These are phyloP conservation scores for Philypnodon macrostomus DNA, from an alignment of 2,797 vertebrate genomes.

Conservation along the genomic window DNA sequence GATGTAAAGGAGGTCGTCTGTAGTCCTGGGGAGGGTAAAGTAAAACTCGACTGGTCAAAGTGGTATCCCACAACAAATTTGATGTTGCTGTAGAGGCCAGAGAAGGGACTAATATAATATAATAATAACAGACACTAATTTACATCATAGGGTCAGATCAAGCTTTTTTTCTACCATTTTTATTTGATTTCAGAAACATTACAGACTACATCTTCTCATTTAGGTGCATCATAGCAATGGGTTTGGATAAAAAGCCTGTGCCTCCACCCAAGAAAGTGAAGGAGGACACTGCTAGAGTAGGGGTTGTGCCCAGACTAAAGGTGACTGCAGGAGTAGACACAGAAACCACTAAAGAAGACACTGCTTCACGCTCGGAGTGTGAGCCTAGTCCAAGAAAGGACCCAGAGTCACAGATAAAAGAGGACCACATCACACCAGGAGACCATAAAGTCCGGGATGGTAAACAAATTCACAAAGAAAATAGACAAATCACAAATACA, in stretches of 20 bases:
- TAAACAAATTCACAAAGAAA: too few relatives aligned
- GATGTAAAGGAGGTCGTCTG: not conserved
- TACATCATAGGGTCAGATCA: too few relatives aligned
- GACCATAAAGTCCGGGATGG: conserved; percentile 66
- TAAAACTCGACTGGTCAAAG: too few relatives aligned
- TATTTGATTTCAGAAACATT: too few relatives aligned
- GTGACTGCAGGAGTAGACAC: conserved; percentile 28
- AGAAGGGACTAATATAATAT: too few relatives aligned
- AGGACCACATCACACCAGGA: conserved; percentile 19
- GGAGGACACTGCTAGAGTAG: conserved; percentile 50
- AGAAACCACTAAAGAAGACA: not conserved
- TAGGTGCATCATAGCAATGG: conserved; percentile 91
- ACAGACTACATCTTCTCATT: not conserved
- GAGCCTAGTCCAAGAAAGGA: conserved; percentile 27
- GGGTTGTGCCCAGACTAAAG: conserved; percentile 26
- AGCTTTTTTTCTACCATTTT: too few relatives aligned
- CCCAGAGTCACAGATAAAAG: conserved; percentile 18
- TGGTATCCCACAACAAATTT: too few relatives aligned
- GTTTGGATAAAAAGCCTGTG: conserved; percentile 83
- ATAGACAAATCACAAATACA: too few relatives aligned
- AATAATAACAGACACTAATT: too few relatives aligned
- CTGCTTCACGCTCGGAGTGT: conserved; percentile 22
- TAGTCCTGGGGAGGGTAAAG: too few relatives aligned
- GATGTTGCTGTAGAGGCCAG: too few relatives aligned
- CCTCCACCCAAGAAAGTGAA: conserved; percentile 75